Percentiles rank a stretch among this genome's conserved stretches.
Conservation (phyloP, 2,888 invertebrate genomes). For the Lepidocyrtoides sp. region DNA sequence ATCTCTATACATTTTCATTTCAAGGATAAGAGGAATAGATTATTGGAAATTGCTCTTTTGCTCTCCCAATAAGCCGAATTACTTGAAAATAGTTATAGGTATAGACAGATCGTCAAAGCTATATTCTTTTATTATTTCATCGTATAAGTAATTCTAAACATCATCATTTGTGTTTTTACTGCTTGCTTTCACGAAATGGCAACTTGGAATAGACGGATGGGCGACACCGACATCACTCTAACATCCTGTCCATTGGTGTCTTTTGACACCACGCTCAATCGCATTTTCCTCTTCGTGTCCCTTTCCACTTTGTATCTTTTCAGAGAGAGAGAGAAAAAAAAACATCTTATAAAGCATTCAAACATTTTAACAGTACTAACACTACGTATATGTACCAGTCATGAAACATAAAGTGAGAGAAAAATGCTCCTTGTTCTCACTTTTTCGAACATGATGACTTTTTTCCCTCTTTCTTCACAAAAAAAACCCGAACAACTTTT, state of each 20-base stretch:
- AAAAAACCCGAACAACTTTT: background rate
- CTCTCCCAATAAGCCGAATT: no score
- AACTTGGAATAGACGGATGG: conserved; percentile 33
- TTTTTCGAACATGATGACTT: conserved; percentile 28
- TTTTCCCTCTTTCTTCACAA: background rate
- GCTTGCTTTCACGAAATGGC: background rate
- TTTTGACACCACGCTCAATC: conserved; percentile 73
- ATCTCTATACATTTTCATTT: background rate
- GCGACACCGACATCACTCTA: conserved; percentile 9
- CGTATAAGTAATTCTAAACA: no score
- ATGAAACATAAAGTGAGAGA: conserved; percentile 37
- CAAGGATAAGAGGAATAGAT: background rate
- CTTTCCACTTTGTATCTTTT: background rate
- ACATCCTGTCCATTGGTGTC: conserved; percentile 51
- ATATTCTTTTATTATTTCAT: background rate
- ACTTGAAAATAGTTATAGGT: no score
- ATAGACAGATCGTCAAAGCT: no score
- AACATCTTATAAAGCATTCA: background rate
- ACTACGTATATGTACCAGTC: background rate
- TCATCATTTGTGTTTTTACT: background rate
- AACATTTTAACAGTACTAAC: background rate
- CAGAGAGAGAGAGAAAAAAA: background rate
- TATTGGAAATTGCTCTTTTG: background rate
- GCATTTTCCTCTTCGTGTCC: conserved; percentile 49
- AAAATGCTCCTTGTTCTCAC: conserved; percentile 24